phyloP scores from a whole-genome alignment of 2,888 invertebrate genomes.

The Lypha dubia region DNA sequence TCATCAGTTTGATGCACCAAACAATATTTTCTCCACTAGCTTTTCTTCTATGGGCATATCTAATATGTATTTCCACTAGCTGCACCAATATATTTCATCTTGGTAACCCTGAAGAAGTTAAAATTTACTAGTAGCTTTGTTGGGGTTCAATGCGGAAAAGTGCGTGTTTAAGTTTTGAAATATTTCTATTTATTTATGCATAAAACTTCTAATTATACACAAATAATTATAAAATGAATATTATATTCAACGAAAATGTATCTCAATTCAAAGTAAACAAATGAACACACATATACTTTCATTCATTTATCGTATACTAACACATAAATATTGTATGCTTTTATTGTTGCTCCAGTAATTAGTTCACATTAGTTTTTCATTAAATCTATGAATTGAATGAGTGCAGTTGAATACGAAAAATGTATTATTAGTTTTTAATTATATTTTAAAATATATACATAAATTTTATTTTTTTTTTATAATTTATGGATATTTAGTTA shows the following conservation, averaged over 20 bases:
- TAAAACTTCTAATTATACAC: conserved; percentile 52
- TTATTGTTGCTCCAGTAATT: conserved; percentile 48
- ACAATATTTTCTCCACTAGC: no score
- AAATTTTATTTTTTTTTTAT: conserved; percentile 1
- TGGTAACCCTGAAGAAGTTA: conserved; percentile 39
- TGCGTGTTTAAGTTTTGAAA: conserved; percentile 76
- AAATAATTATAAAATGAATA: conserved; percentile 40
- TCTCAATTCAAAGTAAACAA: conserved; percentile 4
- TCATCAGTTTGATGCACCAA: no score
- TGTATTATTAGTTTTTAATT: conserved; percentile 36
- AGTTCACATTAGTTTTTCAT: conserved; percentile 65
- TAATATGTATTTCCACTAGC: no score
- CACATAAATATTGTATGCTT: background rate
- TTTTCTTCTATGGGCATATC: no score
- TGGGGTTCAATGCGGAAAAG: conserved; percentile 72
- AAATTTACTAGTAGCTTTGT: conserved; percentile 41
- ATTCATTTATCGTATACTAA: conserved; percentile 30
- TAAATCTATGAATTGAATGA: conserved; percentile 58
- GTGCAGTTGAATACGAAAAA: conserved; percentile 39
- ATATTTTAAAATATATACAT: conserved; percentile 29
- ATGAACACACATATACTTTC: background rate
- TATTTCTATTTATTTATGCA: conserved; percentile 62
- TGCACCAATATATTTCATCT: no score
- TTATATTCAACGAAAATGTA: conserved; percentile 21
- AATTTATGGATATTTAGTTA: conserved; percentile 51